A percentile compares a stretch with the other conserved stretches of the same genome.
Conservation (phyloP, 2,797 vertebrate species). For the Chlorospingus flavigularis region DNA sequence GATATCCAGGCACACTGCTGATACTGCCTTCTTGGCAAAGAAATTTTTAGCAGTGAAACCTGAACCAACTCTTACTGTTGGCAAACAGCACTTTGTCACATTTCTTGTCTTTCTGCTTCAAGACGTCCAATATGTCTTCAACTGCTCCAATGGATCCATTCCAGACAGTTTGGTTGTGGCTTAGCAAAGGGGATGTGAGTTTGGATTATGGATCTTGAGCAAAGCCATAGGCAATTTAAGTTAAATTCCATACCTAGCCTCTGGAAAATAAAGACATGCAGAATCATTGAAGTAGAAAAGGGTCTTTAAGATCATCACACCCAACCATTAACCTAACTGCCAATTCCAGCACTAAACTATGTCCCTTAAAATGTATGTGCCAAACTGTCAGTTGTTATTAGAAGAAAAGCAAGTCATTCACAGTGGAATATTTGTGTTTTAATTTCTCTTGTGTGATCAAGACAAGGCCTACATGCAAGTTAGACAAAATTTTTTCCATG, state of each 20-base stretch:
- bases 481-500: not conserved
- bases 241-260: not conserved
- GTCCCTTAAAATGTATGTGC: not conserved
- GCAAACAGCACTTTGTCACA: not conserved
- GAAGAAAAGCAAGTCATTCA: not conserved
- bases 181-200: not conserved
- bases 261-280: not conserved
- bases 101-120: not conserved
- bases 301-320: not conserved
- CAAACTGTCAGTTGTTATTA: not conserved
- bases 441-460: not conserved
- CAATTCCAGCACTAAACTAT: not conserved
- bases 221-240: not conserved
- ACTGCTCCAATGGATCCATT: not conserved
- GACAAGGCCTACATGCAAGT: not conserved
- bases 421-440: not conserved
- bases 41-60: not conserved
- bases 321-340: not conserved
- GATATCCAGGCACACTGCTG: not conserved
- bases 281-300: not conserved
- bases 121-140: not conserved
- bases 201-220: not conserved
- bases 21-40: not conserved
- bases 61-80: not conserved
- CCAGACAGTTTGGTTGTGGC: not conserved